A percentile compares a stretch with the other conserved stretches of the same genome.
Conservation (phyloP, 2,888 invertebrate species). For the Aporophyla nigra region DNA sequence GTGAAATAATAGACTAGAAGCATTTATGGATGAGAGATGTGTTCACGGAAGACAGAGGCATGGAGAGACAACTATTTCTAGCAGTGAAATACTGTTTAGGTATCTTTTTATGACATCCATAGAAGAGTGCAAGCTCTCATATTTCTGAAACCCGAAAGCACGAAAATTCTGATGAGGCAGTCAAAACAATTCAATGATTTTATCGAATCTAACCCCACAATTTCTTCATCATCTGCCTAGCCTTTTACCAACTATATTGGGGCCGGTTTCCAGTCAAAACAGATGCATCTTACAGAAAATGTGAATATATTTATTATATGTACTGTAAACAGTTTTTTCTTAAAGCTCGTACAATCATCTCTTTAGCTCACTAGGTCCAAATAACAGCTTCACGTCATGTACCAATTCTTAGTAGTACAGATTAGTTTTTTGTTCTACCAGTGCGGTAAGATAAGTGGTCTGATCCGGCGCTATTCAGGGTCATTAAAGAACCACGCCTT, state of each 20-base stretch:
- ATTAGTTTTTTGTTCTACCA: conserved; percentile 44
- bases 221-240: too few relatives aligned
- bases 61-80: not conserved
- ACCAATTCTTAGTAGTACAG: conserved; percentile 14
- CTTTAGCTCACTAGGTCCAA: conserved; percentile 8
- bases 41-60: not conserved
- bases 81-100: not conserved
- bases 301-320: not conserved
- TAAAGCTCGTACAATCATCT: conserved; percentile 10
- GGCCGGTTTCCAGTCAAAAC: too few relatives aligned
- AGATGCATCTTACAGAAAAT: not conserved
- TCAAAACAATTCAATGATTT: too few relatives aligned
- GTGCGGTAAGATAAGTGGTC: conserved; percentile 32
- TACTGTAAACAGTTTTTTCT: not conserved
- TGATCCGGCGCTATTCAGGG: conserved; percentile 22
- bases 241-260: too few relatives aligned
- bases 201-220: too few relatives aligned
- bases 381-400: conserved; percentile 4
- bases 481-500: conserved; percentile 45
- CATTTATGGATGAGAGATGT: not conserved
- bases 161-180: too few relatives aligned
- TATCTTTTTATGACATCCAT: not conserved
- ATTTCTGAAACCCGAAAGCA: not conserved
- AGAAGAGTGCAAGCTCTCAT: too few relatives aligned
- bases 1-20: too few relatives aligned